phyloP scores from a whole-genome alignment of 2,113 vertebrate genomes.

The Sceloporus undulatus region DNA sequence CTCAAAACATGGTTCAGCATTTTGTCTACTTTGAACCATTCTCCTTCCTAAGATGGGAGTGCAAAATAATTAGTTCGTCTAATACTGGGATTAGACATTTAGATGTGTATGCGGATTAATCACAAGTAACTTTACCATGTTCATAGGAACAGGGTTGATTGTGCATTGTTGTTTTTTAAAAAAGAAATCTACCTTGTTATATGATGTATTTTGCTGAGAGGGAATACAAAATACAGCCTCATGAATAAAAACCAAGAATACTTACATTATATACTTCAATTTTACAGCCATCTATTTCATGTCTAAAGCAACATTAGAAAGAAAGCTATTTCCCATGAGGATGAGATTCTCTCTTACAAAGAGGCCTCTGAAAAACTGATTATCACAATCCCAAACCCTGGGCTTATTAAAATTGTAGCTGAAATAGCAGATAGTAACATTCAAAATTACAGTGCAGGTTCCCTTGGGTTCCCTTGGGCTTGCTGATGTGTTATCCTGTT shows the following conservation, averaged over 20 bases:
- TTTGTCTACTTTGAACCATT: neutral
- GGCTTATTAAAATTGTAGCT: constrained; percentile 49
- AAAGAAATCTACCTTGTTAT: constrained; percentile 23
- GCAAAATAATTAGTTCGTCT: neutral
- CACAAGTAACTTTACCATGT: neutral
- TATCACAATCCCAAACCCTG: constrained; percentile 47
- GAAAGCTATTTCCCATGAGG: constrained; percentile 57
- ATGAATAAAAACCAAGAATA: constrained; percentile 48
- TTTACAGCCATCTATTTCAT: constrained; percentile 53
- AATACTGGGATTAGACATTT: neutral
- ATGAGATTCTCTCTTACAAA: constrained; percentile 45
- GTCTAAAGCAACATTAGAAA: constrained; percentile 48
- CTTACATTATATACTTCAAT: constrained; percentile 41
- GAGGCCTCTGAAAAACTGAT: constrained; percentile 58
- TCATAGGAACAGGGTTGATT: neutral
- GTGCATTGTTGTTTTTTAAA: neutral
- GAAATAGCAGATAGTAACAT: constrained; percentile 60
- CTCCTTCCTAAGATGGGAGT: neutral
- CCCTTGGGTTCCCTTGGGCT: constrained; percentile 52
- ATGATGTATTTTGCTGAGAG: constrained; percentile 4
- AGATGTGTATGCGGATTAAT: neutral
- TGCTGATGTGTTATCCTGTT: constrained; percentile 30
- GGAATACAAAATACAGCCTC: constrained; percentile 26
- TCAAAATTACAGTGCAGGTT: constrained; percentile 59
- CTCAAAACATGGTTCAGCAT: neutral